phyloP scores from a whole-genome alignment of 2,888 invertebrate genomes.

The Epiblema foenella region DNA sequence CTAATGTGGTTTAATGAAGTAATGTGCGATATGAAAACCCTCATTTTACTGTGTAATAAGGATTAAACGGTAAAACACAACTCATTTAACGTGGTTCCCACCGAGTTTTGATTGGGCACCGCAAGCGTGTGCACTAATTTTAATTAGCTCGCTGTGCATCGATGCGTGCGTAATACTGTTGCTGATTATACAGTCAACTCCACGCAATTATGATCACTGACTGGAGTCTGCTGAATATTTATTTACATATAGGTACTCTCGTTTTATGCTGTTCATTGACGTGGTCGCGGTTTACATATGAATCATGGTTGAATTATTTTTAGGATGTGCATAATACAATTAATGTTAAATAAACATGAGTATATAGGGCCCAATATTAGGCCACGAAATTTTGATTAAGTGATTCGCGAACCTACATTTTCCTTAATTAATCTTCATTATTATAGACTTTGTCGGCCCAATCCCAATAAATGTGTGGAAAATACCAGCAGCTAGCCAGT shows the following conservation, averaged over 20 bases:
- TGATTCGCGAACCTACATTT: too few relatives aligned
- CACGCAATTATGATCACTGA: conserved; percentile 16
- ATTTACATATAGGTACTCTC: background rate
- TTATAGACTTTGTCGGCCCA: too few relatives aligned
- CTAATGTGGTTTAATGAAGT: too few relatives aligned
- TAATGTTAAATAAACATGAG: too few relatives aligned
- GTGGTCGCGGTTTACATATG: background rate
- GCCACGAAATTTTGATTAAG: too few relatives aligned
- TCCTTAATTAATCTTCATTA: too few relatives aligned
- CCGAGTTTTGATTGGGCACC: background rate
- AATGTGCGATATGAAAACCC: background rate
- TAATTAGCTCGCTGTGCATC: conserved; percentile 18
- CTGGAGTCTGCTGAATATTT: background rate
- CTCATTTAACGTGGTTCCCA: conserved; percentile 12
- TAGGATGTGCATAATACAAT: background rate
- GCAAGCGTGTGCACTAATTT: conserved; percentile 16
- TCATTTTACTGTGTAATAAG: background rate
- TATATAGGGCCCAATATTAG: too few relatives aligned
- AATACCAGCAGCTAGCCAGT: too few relatives aligned
- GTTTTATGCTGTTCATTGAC: background rate
- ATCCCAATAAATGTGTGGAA: too few relatives aligned
- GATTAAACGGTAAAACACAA: background rate
- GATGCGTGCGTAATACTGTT: conserved; percentile 4
- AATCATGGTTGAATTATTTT: background rate
- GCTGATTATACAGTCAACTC: conserved; percentile 23